phyloP scores from a whole-genome alignment of 1,140 invertebrate species.

The Aphelinus certus region DNA sequence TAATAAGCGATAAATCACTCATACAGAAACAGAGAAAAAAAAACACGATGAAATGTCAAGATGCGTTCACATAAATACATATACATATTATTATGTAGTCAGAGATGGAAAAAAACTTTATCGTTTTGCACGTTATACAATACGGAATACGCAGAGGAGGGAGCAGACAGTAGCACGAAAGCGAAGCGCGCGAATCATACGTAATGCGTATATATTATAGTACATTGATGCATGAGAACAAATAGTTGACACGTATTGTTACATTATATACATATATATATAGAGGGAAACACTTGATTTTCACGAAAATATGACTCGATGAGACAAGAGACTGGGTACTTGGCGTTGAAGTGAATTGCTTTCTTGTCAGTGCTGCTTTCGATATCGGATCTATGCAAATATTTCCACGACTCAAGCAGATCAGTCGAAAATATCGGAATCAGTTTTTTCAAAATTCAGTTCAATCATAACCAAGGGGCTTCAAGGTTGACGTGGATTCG shows the following conservation, averaged over 20 bases:
- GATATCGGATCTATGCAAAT: no score
- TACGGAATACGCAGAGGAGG: background rate
- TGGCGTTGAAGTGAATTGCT: no score
- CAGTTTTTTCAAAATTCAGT: no score
- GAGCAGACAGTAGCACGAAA: background rate
- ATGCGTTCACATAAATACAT: conserved; percentile 2
- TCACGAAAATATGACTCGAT: background rate
- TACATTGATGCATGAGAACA: conserved; percentile 6
- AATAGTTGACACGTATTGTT: conserved; percentile 22
- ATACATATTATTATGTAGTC: conserved; percentile 11
- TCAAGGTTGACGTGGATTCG: no score
- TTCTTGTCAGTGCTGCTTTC: no score
- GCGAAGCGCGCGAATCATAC: conserved; percentile 19
- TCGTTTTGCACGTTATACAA: conserved; percentile 32
- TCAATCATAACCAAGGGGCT: no score
- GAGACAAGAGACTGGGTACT: no score
- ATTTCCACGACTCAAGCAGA: no score
- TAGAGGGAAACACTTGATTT: background rate
- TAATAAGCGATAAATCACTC: background rate
- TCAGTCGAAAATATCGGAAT: no score
- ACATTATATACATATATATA: background rate
- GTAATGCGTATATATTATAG: conserved; percentile 19
- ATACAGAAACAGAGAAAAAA: background rate
- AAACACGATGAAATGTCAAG: no score
- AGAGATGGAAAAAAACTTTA: conserved; percentile 6